phyloP scores from a whole-genome alignment of 1,140 invertebrate species.

The Hormaphis cornu region DNA sequence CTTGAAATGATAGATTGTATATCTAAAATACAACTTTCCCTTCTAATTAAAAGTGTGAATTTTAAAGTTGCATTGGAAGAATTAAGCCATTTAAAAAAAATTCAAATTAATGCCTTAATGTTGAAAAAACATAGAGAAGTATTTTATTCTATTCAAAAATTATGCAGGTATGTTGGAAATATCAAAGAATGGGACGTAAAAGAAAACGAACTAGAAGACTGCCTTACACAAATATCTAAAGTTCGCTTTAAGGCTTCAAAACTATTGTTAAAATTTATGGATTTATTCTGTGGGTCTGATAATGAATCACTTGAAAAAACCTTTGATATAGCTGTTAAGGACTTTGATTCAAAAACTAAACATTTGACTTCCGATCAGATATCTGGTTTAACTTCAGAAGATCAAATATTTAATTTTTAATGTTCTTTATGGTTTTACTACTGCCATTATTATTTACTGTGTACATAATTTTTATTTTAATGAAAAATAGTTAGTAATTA shows the following conservation, averaged over 20 bases:
- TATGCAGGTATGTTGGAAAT: slow-evolving; percentile 54
- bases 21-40: slow-evolving; percentile 58
- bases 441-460: too few species aligned
- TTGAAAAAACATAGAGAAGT: slow-evolving; percentile 75
- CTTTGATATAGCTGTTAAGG: slow-evolving; percentile 48
- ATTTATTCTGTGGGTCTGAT: slow-evolving; percentile 45
- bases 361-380: slow-evolving; percentile 49
- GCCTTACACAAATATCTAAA: slow-evolving; percentile 34
- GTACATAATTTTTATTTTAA: too few species aligned
- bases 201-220: slow-evolving; percentile 48
- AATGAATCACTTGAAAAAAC: slow-evolving; percentile 50
- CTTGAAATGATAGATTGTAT: slow-evolving; percentile 62
- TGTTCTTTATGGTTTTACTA: too few species aligned
- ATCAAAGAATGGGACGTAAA: slow-evolving; percentile 57
- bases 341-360: slow-evolving; percentile 50
- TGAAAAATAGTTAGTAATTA: too few species aligned
- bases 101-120: slow-evolving; percentile 66
- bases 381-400: slow-evolving; percentile 46
- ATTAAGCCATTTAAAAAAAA: slow-evolving; percentile 52
- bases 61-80: slow-evolving; percentile 51
- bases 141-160: slow-evolving; percentile 63
- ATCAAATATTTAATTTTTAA: background rate
- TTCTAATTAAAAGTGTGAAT: slow-evolving; percentile 56
- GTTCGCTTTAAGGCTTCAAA: slow-evolving; percentile 57
- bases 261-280: slow-evolving; percentile 55